Conservation (phyloP, 2,797 vertebrate species). For the Poeciliopsis turneri region DNA sequence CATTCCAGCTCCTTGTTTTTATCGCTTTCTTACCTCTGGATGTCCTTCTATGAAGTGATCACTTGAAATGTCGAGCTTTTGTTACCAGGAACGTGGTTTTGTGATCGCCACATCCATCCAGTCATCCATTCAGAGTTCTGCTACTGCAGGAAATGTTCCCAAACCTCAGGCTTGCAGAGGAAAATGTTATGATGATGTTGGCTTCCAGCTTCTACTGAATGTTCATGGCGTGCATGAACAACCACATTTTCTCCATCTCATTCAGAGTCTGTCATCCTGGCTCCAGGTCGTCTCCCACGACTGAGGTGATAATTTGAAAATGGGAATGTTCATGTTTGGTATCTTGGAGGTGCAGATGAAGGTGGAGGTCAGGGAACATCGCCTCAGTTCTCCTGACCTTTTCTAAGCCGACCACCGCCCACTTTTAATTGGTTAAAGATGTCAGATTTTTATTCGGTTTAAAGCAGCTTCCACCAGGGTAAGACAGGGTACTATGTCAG, state of each 20-base stretch:
- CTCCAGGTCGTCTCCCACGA: slow-evolving; percentile 14
- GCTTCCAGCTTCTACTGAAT: slow-evolving; percentile 30
- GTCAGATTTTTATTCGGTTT: not conserved
- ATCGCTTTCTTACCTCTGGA: slow-evolving; percentile 32
- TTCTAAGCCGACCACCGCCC: not conserved
- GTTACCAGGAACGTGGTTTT: slow-evolving; percentile 30
- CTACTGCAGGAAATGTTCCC: slow-evolving; percentile 52
- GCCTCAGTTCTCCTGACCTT: not conserved
- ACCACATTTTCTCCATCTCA: slow-evolving; percentile 23
- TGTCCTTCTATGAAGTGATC: slow-evolving; percentile 30
- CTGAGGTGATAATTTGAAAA: slow-evolving; percentile 35
- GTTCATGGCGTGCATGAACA: slow-evolving; percentile 16
- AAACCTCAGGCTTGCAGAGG: slow-evolving; percentile 51
- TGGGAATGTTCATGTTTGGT: not conserved
- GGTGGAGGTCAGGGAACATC: slow-evolving; percentile 1
- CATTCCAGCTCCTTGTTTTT: slow-evolving; percentile 37
- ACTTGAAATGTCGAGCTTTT: slow-evolving; percentile 34
- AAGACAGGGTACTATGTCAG: too few relatives aligned
- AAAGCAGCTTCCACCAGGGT: not conserved
- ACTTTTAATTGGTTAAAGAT: not conserved
- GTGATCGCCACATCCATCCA: slow-evolving; percentile 29
- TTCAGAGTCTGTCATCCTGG: slow-evolving; percentile 1
- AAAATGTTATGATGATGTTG: slow-evolving; percentile 62
- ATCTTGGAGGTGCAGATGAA: slow-evolving; percentile 12
- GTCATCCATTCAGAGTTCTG: slow-evolving; percentile 31